These are phyloP conservation scores for Geotrypetes seraphini DNA, from an alignment of 2,797 vertebrate species.

Conservation along the genomic window DNA sequence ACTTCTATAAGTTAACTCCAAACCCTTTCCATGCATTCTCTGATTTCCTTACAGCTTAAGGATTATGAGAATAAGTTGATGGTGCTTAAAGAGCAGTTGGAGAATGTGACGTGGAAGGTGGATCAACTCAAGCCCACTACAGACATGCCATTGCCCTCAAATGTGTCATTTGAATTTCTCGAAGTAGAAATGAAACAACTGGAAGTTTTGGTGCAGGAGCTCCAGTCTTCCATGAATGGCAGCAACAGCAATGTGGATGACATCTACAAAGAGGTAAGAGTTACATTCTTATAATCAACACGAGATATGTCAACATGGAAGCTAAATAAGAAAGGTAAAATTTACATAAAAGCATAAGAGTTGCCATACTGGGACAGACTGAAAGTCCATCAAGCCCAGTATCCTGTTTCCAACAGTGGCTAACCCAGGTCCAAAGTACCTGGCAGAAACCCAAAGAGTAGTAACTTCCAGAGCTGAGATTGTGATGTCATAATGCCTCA, in stretches of 20 bases:
- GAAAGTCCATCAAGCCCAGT: too few species aligned
- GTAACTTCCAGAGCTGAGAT: too few species aligned
- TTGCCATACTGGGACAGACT: too few species aligned
- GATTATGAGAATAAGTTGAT: background rate
- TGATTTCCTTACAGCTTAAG: background rate
- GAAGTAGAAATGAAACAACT: conserved; percentile 5
- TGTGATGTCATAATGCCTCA: too few species aligned
- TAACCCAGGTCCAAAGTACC: too few species aligned
- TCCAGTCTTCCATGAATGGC: background rate
- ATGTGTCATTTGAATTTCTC: conserved; percentile 3
- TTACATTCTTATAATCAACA: too few species aligned
- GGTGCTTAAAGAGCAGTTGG: background rate
- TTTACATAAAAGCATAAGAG: too few species aligned
- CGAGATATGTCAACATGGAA: too few species aligned
- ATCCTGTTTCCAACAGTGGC: too few species aligned
- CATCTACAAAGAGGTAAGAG: background rate
- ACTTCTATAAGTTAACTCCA: background rate
- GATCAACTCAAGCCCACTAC: background rate
- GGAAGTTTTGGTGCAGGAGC: background rate
- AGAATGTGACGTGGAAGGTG: background rate
- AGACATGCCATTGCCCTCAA: background rate
- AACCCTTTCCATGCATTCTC: too few species aligned
- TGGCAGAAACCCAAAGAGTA: too few species aligned
- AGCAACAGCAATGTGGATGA: background rate
- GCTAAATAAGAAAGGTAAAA: too few species aligned